Evolutionary conservation across 2,888 invertebrate genomes (phyloP).

Genomic region (Sericinus montela): DNA sequence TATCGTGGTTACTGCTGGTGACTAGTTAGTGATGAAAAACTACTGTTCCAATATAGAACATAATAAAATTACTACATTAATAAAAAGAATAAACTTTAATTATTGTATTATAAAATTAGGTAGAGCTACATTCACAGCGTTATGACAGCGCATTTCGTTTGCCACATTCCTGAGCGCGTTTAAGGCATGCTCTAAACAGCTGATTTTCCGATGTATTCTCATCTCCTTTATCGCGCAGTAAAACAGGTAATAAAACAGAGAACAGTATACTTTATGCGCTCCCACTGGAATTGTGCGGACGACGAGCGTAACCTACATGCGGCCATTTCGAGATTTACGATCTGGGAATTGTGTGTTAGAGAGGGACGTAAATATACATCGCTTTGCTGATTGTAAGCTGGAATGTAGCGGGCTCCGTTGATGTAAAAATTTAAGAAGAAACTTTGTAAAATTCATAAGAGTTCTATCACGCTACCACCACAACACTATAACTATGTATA

Average conservation of each 20-base stretch:
- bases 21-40: too few relatives aligned
- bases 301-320: slow-evolving; percentile 80
- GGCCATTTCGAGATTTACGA: slow-evolving; percentile 81
- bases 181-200: slow-evolving; percentile 78
- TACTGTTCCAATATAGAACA: too few relatives aligned
- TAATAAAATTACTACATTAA: too few relatives aligned
- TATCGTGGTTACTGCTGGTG: too few relatives aligned
- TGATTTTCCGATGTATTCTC: slow-evolving; percentile 74
- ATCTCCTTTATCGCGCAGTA: slow-evolving; percentile 73
- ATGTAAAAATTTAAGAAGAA: slow-evolving; percentile 39
- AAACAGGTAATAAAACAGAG: slow-evolving; percentile 78
- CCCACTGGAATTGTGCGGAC: slow-evolving; percentile 69
- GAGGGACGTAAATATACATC: slow-evolving; percentile 74
- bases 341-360: slow-evolving; percentile 80
- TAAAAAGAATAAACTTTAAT: not conserved
- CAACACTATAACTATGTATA: too few relatives aligned
- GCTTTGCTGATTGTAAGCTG: slow-evolving; percentile 66
- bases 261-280: slow-evolving; percentile 77
- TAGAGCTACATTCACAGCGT: slow-evolving; percentile 55
- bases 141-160: slow-evolving; percentile 66
- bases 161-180: slow-evolving; percentile 78
- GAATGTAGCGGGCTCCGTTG: slow-evolving; percentile 57
- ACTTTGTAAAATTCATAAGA: not conserved
- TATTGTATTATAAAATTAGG: slow-evolving; percentile 27
- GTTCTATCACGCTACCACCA: too few relatives aligned